Conservation (phyloP, 2,113 vertebrate genomes). For the Ciconia boyciana region DNA sequence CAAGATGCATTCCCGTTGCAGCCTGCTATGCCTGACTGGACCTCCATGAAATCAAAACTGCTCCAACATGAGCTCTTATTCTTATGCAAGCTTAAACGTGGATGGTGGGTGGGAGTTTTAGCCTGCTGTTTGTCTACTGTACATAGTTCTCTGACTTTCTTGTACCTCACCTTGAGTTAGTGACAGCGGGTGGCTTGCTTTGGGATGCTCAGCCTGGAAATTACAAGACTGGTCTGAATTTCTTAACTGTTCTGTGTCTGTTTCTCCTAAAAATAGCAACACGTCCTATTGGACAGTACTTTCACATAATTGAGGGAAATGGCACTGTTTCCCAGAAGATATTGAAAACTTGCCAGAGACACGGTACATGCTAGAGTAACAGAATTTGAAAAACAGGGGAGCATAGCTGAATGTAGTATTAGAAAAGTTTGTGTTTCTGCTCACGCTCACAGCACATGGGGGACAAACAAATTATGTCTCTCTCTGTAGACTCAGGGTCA, state of each 20-base stretch:
- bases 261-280: neutral
- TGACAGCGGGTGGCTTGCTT: neutral
- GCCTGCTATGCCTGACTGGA: neutral
- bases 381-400: neutral
- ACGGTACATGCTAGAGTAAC: fast-evolving
- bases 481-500: neutral
- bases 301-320: neutral
- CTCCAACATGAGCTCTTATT: neutral
- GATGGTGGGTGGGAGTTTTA: neutral
- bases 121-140: neutral
- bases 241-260: neutral
- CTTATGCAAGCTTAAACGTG: neutral
- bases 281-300: neutral
- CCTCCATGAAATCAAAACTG: slow-evolving; percentile 2
- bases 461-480: neutral
- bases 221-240: neutral
- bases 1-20: neutral
- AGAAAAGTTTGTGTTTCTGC: neutral
- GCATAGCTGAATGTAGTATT: neutral
- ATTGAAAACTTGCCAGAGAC: neutral
- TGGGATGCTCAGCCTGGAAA: neutral
- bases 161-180: neutral
- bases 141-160: neutral
- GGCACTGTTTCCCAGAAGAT: slow-evolving; percentile 3
- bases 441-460: neutral